Percentiles rank a stretch among this genome's conserved stretches.
These are phyloP conservation scores for Bombus haemorrhoidalis DNA, from an alignment of 1,140 invertebrate species.

Conservation along the genomic window DNA sequence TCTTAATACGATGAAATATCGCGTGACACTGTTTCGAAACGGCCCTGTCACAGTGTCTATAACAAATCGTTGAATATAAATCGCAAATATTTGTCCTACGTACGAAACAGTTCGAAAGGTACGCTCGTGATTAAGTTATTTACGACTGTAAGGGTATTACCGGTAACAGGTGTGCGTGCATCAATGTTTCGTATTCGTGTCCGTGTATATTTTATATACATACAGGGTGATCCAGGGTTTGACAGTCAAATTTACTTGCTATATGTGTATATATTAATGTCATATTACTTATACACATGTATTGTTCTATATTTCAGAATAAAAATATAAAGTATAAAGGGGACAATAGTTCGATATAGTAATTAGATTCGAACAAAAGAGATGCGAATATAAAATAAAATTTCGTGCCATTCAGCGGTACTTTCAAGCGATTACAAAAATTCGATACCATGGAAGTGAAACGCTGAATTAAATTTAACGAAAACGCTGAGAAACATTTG, in stretches of 20 bases:
- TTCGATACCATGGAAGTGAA: no score
- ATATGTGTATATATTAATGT: no score
- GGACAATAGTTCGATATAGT: neutral
- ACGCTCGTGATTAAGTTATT: constrained; percentile 41
- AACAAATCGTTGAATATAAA: constrained; percentile 50
- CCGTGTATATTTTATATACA: neutral
- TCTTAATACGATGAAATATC: constrained; percentile 51
- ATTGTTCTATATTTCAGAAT: neutral
- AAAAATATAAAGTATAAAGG: neutral
- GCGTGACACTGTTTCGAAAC: neutral
- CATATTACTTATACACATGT: no score
- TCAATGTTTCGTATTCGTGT: neutral
- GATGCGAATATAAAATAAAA: no score
- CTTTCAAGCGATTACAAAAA: no score
- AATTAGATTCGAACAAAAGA: no score
- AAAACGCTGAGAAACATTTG: no score
- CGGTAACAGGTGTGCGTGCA: neutral
- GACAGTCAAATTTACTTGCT: neutral
- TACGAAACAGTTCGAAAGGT: constrained; percentile 1
- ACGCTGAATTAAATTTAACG: no score
- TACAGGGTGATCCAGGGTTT: neutral
- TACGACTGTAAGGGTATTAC: constrained; percentile 34
- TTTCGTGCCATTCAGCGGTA: no score
- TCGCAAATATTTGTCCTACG: constrained; percentile 32
- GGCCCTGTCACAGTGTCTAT: constrained; percentile 24